These are phyloP conservation scores for Maccullochella peelii DNA, from an alignment of 2,113 vertebrate genomes.

Conservation along the genomic window DNA sequence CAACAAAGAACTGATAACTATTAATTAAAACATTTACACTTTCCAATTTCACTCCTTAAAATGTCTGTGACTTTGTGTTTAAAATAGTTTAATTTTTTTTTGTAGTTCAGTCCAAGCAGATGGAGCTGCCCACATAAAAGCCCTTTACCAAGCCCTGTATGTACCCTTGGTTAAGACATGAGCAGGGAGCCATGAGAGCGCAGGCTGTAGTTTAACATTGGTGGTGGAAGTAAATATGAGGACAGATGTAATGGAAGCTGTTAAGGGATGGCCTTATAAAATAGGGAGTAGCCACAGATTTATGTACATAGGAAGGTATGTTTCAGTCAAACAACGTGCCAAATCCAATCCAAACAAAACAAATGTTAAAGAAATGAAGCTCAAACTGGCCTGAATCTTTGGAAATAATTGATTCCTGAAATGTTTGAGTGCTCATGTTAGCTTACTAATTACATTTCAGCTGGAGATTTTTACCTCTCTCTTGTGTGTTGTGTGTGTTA, in stretches of 20 bases:
- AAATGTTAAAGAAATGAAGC: neutral
- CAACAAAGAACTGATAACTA: neutral
- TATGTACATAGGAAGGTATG: neutral
- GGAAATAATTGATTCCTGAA: too few species aligned
- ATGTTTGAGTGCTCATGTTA: too few species aligned
- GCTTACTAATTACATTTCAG: too few species aligned
- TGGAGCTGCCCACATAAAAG: slow-evolving; percentile 57
- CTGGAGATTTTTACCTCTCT: neutral
- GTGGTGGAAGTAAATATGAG: slow-evolving; percentile 37
- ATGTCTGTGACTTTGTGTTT: slow-evolving; percentile 29
- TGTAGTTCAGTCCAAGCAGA: slow-evolving; percentile 55
- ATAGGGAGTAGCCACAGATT: slow-evolving; percentile 2
- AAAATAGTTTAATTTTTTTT: slow-evolving; percentile 31
- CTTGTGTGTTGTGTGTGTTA: neutral
- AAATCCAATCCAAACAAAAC: neutral
- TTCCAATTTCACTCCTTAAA: slow-evolving; percentile 14
- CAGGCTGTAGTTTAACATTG: slow-evolving; percentile 51
- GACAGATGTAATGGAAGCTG: slow-evolving; percentile 53
- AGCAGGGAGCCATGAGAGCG: slow-evolving; percentile 28
- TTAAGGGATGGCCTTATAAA: slow-evolving; percentile 22
- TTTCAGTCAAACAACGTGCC: neutral
- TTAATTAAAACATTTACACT: slow-evolving; percentile 5
- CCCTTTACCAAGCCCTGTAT: slow-evolving; percentile 19
- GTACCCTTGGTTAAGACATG: slow-evolving; percentile 31
- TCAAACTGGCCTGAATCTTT: too few species aligned